These are phyloP conservation scores for Eremobia ochroleuca DNA, from an alignment of 2,888 invertebrate species.

Conservation along the genomic window DNA sequence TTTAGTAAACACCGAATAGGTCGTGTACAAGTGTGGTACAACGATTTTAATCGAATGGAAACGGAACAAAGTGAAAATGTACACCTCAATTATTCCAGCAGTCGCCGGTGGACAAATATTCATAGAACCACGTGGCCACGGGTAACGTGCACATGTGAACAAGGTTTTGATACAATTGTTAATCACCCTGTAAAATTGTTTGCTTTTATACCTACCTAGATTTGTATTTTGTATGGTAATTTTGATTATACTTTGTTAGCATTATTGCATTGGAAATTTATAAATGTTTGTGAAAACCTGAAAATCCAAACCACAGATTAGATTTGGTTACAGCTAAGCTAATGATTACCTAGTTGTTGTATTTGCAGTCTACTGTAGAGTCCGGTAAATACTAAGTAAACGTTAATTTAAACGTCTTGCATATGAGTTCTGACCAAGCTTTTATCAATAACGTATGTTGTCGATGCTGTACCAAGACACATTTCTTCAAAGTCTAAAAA, in stretches of 20 bases:
- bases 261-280: background rate
- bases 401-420: background rate
- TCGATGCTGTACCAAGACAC: background rate
- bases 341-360: background rate
- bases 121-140: constrained; percentile 82
- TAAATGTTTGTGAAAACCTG: background rate
- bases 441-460: background rate
- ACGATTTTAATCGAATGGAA: constrained; percentile 91
- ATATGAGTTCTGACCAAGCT: background rate
- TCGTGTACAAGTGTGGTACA: constrained; percentile 89
- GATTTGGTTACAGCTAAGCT: background rate
- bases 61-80: constrained; percentile 91
- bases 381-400: background rate
- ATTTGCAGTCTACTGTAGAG: background rate
- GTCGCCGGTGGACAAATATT: constrained; percentile 87
- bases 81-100: constrained; percentile 91
- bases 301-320: background rate
- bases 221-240: constrained; percentile 10
- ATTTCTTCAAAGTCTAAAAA: background rate
- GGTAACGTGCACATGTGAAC: constrained; percentile 75
- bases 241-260: background rate
- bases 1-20: constrained; percentile 91
- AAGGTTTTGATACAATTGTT: constrained; percentile 65
- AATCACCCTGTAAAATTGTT: constrained; percentile 70
- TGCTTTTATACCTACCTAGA: constrained; percentile 17